A percentile compares a stretch with the other conserved stretches of the same genome.
These are phyloP conservation scores for Leptinotarsa defecta DNA, from an alignment of 1,140 invertebrate genomes.

Conservation along the genomic window DNA sequence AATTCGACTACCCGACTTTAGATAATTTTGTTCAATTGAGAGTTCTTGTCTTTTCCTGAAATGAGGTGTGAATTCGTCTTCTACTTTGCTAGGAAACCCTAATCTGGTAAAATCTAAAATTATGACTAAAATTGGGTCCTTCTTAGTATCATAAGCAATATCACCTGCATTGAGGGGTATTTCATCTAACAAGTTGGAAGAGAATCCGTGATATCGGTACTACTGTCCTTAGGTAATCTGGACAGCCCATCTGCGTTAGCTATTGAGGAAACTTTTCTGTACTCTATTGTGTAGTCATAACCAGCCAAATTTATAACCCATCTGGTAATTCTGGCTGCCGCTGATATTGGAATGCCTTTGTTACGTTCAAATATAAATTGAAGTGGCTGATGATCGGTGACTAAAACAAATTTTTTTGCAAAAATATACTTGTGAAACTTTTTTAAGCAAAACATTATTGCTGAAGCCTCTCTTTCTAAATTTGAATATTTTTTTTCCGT, in stretches of 20 bases:
- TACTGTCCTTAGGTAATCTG: not conserved
- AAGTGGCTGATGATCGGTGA: not conserved
- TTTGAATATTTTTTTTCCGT: not conserved
- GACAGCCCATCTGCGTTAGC: not conserved
- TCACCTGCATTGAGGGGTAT: not conserved
- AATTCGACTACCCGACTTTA: not conserved
- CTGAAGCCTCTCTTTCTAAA: constrained; percentile 33
- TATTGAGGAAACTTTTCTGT: not conserved
- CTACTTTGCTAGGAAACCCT: not conserved
- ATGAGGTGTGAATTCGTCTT: not conserved
- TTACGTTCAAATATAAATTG: not conserved
- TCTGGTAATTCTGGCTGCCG: not conserved
- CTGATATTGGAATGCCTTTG: not conserved
- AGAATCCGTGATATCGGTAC: not conserved
- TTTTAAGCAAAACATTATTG: constrained; percentile 40
- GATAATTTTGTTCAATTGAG: constrained; percentile 10
- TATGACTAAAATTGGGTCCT: not conserved
- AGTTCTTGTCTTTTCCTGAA: not conserved
- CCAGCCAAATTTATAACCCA: not conserved
- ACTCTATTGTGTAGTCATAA: not conserved
- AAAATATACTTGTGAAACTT: constrained; percentile 40
- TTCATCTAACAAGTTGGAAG: not conserved
- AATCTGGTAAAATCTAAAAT: not conserved
- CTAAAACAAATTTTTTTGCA: not conserved
- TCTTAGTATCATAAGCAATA: not conserved